These are phyloP conservation scores for Tragelaphus strepsiceros DNA, from an alignment of 2,113 vertebrate genomes.

Conservation along the genomic window DNA sequence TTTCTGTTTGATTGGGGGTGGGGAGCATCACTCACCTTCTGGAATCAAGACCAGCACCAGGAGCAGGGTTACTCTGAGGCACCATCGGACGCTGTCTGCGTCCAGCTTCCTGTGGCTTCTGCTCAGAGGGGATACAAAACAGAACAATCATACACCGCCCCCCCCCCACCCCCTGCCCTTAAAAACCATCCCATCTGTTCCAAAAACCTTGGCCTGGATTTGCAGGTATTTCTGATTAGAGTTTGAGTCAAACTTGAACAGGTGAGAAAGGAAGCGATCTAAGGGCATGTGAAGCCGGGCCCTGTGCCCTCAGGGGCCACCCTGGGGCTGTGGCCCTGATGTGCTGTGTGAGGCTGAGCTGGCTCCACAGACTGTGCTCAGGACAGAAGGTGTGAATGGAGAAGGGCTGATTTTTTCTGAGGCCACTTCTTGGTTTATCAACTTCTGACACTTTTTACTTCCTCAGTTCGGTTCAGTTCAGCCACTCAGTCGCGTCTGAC, in stretches of 20 bases:
- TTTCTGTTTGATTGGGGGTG: not conserved
- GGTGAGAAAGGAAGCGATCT: not conserved
- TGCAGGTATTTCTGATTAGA: not conserved
- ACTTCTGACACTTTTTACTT: not conserved
- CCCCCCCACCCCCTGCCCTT: rapidly evolving
- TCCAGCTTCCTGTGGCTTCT: not conserved
- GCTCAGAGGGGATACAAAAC: not conserved
- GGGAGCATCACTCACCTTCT: not conserved
- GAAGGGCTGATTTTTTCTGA: not conserved
- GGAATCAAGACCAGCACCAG: not conserved
- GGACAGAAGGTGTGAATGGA: not conserved
- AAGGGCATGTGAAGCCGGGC: not conserved
- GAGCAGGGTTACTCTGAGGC: not conserved
- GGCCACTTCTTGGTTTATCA: not conserved
- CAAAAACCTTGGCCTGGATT: not conserved
- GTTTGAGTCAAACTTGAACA: not conserved
- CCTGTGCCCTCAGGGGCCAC: no score
- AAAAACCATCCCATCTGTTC: not conserved
- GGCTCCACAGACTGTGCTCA: not conserved
- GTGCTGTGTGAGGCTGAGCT: no score
- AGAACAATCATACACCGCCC: not conserved
- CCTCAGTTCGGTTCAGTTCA: not conserved
- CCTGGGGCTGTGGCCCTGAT: not conserved
- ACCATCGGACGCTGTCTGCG: not conserved
- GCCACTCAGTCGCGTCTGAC: not conserved